Percentiles rank a stretch among this genome's conserved stretches.
phyloP scores from a whole-genome alignment of 2,888 invertebrate genomes.

The Chymomyza caudatula region DNA sequence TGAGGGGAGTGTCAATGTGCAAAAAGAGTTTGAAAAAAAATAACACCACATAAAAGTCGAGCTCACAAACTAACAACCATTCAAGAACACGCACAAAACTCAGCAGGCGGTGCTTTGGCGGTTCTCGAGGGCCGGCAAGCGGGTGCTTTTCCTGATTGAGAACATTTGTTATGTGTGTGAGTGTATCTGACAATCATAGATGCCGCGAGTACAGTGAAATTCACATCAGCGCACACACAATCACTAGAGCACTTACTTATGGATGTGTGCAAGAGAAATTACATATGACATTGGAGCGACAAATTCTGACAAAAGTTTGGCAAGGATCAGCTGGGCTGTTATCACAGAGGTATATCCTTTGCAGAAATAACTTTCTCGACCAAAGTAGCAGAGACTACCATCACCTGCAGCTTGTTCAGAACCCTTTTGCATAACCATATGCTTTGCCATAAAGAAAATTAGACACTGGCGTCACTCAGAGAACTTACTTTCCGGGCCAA shows the following conservation, averaged over 20 bases:
- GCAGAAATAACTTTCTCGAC: no score
- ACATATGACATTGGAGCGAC: not conserved
- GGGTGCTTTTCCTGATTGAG: not conserved
- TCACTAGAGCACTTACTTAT: not conserved
- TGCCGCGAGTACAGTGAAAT: not conserved
- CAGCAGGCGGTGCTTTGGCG: conserved; percentile 10
- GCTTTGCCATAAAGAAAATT: no score
- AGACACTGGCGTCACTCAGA: no score
- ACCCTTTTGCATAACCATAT: no score
- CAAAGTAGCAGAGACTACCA: no score
- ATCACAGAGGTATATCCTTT: no score
- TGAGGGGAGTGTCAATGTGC: not conserved
- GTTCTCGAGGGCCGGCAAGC: not conserved
- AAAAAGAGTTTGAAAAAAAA: conserved; percentile 10
- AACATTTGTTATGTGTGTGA: not conserved
- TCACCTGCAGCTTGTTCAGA: no score
- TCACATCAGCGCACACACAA: not conserved
- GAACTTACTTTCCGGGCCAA: no score
- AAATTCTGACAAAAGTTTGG: no score
- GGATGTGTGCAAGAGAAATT: not conserved
- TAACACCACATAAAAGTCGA: conserved; percentile 22
- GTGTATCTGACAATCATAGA: not conserved
- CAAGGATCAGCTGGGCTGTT: no score
- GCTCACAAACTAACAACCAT: conserved; percentile 20
- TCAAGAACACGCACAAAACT: conserved; percentile 6